phyloP scores from a whole-genome alignment of 2,888 invertebrate genomes.

The Myopa tessellatipennis region DNA sequence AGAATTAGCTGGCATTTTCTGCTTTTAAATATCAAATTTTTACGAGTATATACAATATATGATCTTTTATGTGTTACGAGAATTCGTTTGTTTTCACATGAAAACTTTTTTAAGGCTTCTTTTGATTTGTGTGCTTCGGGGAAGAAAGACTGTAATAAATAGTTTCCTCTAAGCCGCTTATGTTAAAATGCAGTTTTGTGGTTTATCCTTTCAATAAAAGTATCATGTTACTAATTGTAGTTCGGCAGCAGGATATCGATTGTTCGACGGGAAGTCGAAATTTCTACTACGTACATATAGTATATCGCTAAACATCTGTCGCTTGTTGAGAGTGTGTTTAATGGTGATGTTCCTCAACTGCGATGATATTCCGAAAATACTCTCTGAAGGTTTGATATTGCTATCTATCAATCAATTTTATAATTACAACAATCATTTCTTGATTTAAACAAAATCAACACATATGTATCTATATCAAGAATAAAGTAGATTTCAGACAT shows the following conservation, averaged over 20 bases:
- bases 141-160: constrained; percentile 31
- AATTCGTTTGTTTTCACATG: not conserved
- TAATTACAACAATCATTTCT: no score
- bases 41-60: not conserved
- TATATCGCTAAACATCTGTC: constrained; percentile 23
- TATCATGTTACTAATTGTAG: constrained; percentile 66
- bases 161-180: constrained; percentile 46
- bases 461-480: no score
- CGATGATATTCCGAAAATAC: no score
- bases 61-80: not conserved
- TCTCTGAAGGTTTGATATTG: no score
- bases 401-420: no score
- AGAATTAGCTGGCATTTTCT: not conserved
- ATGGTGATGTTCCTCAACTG: no score
- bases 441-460: no score
- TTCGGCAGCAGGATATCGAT: not conserved
- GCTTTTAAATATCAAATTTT: not conserved
- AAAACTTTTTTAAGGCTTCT: constrained; percentile 32
- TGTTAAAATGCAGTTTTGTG: constrained; percentile 56
- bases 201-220: constrained; percentile 67
- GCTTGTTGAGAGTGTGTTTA: not conserved
- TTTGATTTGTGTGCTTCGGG: constrained; percentile 38
- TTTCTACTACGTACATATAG: not conserved
- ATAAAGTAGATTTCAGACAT: no score
- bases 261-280: constrained; percentile 9